phyloP scores from a whole-genome alignment of 2,113 vertebrate genomes.

The Epinephelus cyanopodus region DNA sequence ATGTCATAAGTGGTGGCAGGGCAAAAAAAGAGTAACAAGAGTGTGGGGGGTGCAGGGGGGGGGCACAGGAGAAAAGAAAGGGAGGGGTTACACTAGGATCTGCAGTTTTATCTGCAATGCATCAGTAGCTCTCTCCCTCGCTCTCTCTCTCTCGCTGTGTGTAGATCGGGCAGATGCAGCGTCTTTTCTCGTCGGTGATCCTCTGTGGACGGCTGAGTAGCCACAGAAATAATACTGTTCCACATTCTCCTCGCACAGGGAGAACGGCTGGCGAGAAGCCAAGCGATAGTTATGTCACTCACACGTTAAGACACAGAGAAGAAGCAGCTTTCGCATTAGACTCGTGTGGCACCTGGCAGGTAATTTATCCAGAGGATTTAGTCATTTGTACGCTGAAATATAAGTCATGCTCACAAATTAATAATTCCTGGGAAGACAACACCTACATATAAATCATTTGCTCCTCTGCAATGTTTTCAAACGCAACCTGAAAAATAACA shows the following conservation, averaged over 20 bases:
- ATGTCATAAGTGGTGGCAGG: conserved; percentile 70
- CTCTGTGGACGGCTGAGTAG: conserved; percentile 39
- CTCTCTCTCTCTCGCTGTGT: conserved; percentile 43
- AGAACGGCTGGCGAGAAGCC: background rate
- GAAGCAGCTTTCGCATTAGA: background rate
- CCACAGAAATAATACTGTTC: conserved; percentile 57
- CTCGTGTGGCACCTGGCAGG: background rate
- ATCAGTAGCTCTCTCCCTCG: conserved; percentile 82
- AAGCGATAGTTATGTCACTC: conserved; percentile 1
- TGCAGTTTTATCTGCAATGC: conserved; percentile 91
- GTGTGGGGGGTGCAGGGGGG: conserved; percentile 6
- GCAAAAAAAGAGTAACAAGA: conserved; percentile 43
- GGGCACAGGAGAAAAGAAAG: conserved; percentile 47
- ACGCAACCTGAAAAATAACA: background rate
- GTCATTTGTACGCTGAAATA: background rate
- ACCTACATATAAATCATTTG: background rate
- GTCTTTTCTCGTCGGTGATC: conserved; percentile 49
- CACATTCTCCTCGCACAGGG: conserved; percentile 43
- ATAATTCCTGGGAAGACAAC: background rate
- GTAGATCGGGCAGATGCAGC: conserved; percentile 37
- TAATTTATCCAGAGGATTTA: background rate
- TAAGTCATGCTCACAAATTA: conserved; percentile 1
- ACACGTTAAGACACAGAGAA: conserved; percentile 8
- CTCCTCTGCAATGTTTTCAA: background rate
- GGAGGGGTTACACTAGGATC: conserved; percentile 79